Evolutionary conservation across 2,797 vertebrate species (phyloP).

Genomic region (Nannoperca obscura): DNA sequence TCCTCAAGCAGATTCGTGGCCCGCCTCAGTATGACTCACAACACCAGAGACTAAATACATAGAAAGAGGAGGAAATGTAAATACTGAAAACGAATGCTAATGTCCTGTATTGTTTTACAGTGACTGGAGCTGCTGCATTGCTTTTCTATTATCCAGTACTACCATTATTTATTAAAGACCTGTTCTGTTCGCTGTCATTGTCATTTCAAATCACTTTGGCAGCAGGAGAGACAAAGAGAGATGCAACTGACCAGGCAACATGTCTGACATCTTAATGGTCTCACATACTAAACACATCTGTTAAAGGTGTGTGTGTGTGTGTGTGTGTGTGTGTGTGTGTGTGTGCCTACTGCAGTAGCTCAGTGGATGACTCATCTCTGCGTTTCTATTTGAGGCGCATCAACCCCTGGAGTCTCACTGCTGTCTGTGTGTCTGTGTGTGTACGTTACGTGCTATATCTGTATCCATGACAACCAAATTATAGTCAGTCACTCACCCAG

Average conservation of each 20-base stretch:
- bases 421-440: constrained; percentile 62
- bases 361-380: constrained; percentile 83
- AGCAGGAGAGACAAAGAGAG: constrained; percentile 2
- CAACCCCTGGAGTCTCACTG: constrained; percentile 80
- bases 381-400: constrained; percentile 85
- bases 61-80: constrained; percentile 29
- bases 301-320: constrained; percentile 57
- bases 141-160: constrained; percentile 6
- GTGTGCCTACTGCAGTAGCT: constrained; percentile 74
- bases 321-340: constrained; percentile 47
- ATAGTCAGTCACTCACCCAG: constrained; percentile 49
- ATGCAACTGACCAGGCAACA: constrained; percentile 62
- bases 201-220: constrained; percentile 1
- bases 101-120: not conserved
- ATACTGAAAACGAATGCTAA: constrained; percentile 10
- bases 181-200: not conserved
- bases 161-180: constrained; percentile 23
- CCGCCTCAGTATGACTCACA: constrained; percentile 59
- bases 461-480: constrained; percentile 73
- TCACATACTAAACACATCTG: constrained; percentile 63
- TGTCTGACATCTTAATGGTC: constrained; percentile 60
- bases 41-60: constrained; percentile 29
- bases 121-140: constrained; percentile 13
- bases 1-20: constrained; percentile 50
- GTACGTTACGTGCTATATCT: constrained; percentile 57